Evolutionary conservation across 1,140 invertebrate genomes (phyloP), one percentile per base, ranked within the genome.

Genomic region (Ceratoteleas bidentatus): DNA sequence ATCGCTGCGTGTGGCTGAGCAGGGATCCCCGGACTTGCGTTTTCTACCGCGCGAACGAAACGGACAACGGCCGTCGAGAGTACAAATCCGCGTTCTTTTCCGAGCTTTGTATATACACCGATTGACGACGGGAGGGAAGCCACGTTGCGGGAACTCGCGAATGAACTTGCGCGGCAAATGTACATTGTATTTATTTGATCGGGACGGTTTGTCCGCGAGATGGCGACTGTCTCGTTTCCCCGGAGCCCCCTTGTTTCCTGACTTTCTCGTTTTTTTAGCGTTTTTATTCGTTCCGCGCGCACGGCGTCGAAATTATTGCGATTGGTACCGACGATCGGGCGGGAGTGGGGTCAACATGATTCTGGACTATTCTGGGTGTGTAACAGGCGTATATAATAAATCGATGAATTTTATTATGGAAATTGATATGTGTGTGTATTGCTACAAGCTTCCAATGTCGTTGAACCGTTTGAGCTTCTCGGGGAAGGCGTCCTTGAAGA

Each of bases 401-500:
- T 74, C 47, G 61, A 80, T 68, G 62, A 68, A 81, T 81, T 81
- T 81, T 75, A 74, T 74, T 74, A 74, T 81, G 66, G 54, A 70
- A 76, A 81, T 69, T 84, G 82, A 84, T 80, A 84, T 84, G 81
- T 84, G 43, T 76, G 66, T 60, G 79, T 81, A 84, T 84, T 84
- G 77, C 66, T 94, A 98, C 84, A 98, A 93, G 89, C 95, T 97
- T 33, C 98, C 98, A 87, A 99, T 96, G 88, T 98, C 95, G 80
- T 96, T 97, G 88, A 97, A 99, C 43, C 95, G 93, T 88, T 98
- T 98, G 7, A 98, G 90, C 88, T 97, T 96, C 76, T 95, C 94
- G 0, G 96, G 96, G 88, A 98, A 95, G 85, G 94, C 94, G 87
- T 99, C 97, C 88, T 96, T 96, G 87, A 97, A 99, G 7, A 99